A percentile compares a stretch with the other conserved stretches of the same genome.
Conservation (phyloP, 2,113 vertebrate genomes). For the Prietella phreatophila region DNA sequence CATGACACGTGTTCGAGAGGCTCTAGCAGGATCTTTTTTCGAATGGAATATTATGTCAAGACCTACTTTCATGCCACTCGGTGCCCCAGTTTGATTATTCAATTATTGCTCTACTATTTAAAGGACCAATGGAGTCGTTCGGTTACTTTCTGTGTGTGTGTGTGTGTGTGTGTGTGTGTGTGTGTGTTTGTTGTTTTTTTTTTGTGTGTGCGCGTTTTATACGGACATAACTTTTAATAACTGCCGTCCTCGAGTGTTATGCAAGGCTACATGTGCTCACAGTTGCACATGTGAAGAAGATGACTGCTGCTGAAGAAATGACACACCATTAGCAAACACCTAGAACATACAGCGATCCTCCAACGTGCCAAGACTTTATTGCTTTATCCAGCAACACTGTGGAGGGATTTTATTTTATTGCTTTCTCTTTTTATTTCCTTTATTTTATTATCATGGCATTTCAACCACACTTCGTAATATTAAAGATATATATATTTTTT, state of each 20-base stretch:
- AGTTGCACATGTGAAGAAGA: not conserved
- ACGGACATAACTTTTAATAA: not conserved
- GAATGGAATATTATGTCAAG: constrained; percentile 20
- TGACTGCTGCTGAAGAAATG: not conserved
- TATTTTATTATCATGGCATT: not conserved
- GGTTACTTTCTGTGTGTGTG: too few species aligned
- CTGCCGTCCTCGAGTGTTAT: constrained; percentile 12
- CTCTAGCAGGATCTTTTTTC: constrained; percentile 37
- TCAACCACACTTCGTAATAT: not conserved
- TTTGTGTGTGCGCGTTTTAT: not conserved
- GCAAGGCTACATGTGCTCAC: not conserved
- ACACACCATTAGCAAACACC: not conserved
- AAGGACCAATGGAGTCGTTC: not conserved
- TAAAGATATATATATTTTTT: not conserved
- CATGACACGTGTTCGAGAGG: constrained; percentile 43
- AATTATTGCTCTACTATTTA: constrained; percentile 36
- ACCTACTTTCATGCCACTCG: constrained; percentile 20
- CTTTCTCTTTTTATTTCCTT: not conserved
- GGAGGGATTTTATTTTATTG: not conserved
- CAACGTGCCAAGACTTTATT: not conserved
- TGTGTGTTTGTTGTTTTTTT: too few species aligned
- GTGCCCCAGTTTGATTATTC: not conserved
- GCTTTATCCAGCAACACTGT: not conserved
- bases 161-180: not conserved
- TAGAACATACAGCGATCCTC: not conserved